A percentile compares a stretch with the other conserved stretches of the same genome.
These are phyloP conservation scores for Orthonyx spaldingii DNA, from an alignment of 2,113 vertebrate species.

Conservation along the genomic window DNA sequence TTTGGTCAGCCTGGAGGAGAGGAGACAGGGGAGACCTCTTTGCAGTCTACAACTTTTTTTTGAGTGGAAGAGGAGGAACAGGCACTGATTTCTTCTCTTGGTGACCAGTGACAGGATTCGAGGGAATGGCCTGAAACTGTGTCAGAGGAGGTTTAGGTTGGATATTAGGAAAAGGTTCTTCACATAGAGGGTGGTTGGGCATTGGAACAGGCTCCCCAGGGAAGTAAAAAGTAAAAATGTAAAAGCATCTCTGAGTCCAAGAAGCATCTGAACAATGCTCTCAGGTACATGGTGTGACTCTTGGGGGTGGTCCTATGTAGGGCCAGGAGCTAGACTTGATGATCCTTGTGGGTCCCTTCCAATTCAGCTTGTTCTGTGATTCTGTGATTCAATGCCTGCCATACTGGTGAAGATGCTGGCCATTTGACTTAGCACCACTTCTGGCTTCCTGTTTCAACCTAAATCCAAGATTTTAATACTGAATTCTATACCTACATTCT, in stretches of 20 bases:
- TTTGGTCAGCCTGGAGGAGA: not conserved
- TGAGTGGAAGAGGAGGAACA: not conserved
- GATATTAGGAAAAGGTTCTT: not conserved
- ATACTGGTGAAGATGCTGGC: not conserved
- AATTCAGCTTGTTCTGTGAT: not conserved
- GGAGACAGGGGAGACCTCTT: not conserved
- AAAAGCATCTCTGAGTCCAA: no score
- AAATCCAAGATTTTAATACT: not conserved
- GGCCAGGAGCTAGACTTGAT: not conserved
- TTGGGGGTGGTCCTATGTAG: not conserved
- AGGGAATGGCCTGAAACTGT: not conserved
- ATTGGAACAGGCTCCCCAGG: not conserved
- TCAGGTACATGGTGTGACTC: not conserved
- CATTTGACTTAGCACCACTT: not conserved
- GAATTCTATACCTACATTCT: not conserved
- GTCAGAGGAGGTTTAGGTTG: not conserved
- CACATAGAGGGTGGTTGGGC: accelerated
- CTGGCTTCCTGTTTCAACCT: not conserved
- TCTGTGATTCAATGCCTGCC: not conserved
- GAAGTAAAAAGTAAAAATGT: no score
- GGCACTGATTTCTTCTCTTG: not conserved
- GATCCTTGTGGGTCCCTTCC: not conserved
- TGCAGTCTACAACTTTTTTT: not conserved
- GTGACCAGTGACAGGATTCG: not conserved
- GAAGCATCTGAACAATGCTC: not conserved